Evolutionary conservation across 1,140 invertebrate species (phyloP), one percentile per base, ranked within the genome.

Genomic region (Mylabris phalerata): DNA sequence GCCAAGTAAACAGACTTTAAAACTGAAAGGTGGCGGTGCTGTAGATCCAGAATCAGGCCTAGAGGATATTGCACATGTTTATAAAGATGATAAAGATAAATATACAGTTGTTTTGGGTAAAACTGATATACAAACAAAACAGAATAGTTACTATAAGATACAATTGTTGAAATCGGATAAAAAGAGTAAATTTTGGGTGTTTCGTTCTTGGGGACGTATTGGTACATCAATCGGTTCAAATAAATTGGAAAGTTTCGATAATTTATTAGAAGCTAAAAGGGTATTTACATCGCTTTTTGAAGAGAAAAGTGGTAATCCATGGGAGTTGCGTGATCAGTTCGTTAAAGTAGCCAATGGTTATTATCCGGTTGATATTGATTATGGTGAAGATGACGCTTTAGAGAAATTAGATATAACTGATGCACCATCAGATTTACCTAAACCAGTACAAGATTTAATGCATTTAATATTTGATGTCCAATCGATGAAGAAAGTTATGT

Each of bases 91-190:
- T 0, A 72, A 81, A 9, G 77, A 82, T 27, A n/a, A 89, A 62
- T 96, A 86, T 71, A 90, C 82, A 39, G 84, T 80, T 48, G 87
- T 93, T 1, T 82, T 98, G 4, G 87, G 89, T 19, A 74, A 88
- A 61, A 93, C 93, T 2, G 92, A 98, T 73, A 83, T 98, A 40
- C 84, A 88, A 57, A 80, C 77, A 7, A 87, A 90, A 48, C 93
- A 89, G 67, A 99, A 99, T 75, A 95, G 92, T 4, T 99, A 81
- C 74, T 98, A 99, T 73, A 98, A 98, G 74, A 61, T 98, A 32
- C 96, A 98, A 75, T 73, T 98, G 39, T 75, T 98, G 9, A 83
- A 95, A 72, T 71, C 82, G 10, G 92, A 98, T 71, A 78, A 73
- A 13, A 73, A 74, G 41, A 78, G 82, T 6, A 82, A 77, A 79